Evolutionary conservation across 2,888 invertebrate genomes (phyloP).

Genomic region (Dyspetes luteomarginatus): DNA sequence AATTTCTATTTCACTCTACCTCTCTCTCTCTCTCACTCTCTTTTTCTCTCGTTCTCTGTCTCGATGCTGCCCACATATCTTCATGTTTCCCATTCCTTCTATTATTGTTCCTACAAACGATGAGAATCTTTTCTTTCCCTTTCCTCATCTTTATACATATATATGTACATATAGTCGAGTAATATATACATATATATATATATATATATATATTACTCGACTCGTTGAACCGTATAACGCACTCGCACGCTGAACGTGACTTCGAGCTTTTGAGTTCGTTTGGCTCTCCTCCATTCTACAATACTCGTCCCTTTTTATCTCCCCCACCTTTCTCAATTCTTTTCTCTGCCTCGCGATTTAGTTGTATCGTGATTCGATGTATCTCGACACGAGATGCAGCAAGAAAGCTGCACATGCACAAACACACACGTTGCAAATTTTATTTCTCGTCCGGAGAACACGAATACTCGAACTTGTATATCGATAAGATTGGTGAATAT

Average conservation of each 20-base stretch:
- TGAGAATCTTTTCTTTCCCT: no score
- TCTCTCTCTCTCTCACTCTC: not conserved
- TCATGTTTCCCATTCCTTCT: no score
- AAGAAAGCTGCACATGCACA: not conserved
- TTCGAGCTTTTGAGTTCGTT: constrained; percentile 50
- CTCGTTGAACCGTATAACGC: constrained; percentile 40
- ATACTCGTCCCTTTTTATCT: no score
- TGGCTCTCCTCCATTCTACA: constrained; percentile 14
- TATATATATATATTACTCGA: not conserved
- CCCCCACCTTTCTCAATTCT: not conserved
- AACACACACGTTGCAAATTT: not conserved
- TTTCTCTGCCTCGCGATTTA: not conserved
- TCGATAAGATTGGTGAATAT: constrained; percentile 47
- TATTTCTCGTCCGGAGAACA: not conserved
- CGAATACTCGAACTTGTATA: constrained; percentile 25
- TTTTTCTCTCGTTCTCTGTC: not conserved
- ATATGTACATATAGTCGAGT: no score
- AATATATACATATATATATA: no score
- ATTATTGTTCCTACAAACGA: no score
- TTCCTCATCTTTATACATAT: no score
- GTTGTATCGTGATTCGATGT: not conserved
- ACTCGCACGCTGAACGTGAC: constrained; percentile 45
- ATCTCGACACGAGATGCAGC: not conserved
- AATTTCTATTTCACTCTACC: not conserved
- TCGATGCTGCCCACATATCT: no score